Evolutionary conservation across 1,140 invertebrate species (phyloP).

Genomic region (Phthorimaea operculella): DNA sequence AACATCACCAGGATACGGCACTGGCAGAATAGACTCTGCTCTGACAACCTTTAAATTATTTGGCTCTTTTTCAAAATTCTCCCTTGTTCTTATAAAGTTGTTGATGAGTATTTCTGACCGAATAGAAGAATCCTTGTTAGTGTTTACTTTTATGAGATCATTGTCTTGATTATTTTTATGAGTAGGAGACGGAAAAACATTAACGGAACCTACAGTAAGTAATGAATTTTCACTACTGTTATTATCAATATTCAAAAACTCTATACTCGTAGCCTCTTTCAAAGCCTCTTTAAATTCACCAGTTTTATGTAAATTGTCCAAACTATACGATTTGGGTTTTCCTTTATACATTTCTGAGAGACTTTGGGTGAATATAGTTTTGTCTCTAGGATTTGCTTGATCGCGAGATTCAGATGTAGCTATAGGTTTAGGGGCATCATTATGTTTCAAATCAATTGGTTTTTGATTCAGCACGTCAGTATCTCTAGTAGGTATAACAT

Average conservation of each 20-base stretch:
- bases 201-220: constrained; percentile 44
- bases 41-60: constrained; percentile 27
- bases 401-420: constrained; percentile 37
- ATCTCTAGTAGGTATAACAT: too few species aligned
- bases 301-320: constrained; percentile 45
- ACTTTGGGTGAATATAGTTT: constrained; percentile 43
- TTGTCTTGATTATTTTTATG: constrained; percentile 28
- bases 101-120: background rate
- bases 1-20: constrained; percentile 36
- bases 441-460: too few species aligned
- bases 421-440: constrained; percentile 9
- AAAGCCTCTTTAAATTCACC: constrained; percentile 42
- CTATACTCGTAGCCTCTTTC: constrained; percentile 53
- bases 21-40: constrained; percentile 41
- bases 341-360: constrained; percentile 42
- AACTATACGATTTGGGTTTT: constrained; percentile 53
- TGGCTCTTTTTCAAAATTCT: background rate
- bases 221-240: constrained; percentile 41
- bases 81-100: background rate
- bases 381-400: constrained; percentile 20
- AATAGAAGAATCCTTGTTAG: background rate
- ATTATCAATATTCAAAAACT: constrained; percentile 29
- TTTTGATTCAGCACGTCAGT: too few species aligned
- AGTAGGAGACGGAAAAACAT: constrained; percentile 34
- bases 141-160: background rate